Percentiles rank a stretch among this genome's conserved stretches.
Conservation (phyloP, 2,888 invertebrate species). For the Eupithecia insigniata region DNA sequence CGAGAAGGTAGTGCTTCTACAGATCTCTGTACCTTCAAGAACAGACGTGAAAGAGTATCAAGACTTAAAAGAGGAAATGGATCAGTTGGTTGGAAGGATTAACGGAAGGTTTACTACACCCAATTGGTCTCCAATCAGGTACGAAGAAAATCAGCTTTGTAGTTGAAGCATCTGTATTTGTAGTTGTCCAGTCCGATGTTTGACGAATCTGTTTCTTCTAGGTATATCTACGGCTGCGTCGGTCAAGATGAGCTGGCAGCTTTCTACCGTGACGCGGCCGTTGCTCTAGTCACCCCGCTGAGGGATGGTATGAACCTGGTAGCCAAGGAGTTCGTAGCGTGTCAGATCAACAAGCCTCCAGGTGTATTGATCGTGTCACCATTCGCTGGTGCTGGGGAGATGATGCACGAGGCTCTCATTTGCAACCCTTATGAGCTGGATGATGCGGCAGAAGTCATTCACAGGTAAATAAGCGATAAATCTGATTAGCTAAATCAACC, state of each 20-base stretch:
- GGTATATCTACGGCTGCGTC: constrained; percentile 94
- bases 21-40: constrained; percentile 94
- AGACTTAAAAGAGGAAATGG: constrained; percentile 95
- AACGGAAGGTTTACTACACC: constrained; percentile 95
- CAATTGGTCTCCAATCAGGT: constrained; percentile 95
- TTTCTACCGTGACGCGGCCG: constrained; percentile 93
- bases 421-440: constrained; percentile 96
- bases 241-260: constrained; percentile 94
- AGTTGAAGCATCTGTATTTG: not conserved
- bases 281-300: constrained; percentile 93
- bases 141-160: constrained; percentile 14
- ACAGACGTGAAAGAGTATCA: constrained; percentile 96
- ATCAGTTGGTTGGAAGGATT: constrained; percentile 93
- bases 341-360: constrained; percentile 93
- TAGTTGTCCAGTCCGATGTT: constrained; percentile 1
- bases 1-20: constrained; percentile 91
- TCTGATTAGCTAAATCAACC: not conserved
- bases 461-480: constrained; percentile 82
- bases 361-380: constrained; percentile 95
- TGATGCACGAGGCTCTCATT: constrained; percentile 96
- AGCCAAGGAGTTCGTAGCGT: constrained; percentile 96
- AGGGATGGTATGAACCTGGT: constrained; percentile 96
- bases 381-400: constrained; percentile 96
- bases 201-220: constrained; percentile 45
- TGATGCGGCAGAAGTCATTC: constrained; percentile 93